Evolutionary conservation across 1,140 invertebrate species (phyloP), one percentile per base, ranked within the genome.

Genomic region (Microplitis mediator): DNA sequence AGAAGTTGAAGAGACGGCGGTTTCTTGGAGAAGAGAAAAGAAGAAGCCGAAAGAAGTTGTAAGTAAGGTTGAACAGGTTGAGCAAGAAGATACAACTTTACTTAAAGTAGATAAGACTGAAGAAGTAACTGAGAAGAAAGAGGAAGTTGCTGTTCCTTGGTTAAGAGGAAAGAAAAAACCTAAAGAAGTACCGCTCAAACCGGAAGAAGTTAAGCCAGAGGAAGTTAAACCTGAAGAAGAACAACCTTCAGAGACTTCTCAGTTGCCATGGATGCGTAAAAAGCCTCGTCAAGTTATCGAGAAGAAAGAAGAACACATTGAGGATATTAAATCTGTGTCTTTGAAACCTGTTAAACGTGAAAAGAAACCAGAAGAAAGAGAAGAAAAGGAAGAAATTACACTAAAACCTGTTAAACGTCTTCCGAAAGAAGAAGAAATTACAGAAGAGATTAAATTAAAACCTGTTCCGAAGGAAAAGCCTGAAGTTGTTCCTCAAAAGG

Each of bases 261-360:
- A 86, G 66, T 81, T 84, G 73, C 85, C 85, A 71, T 76, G 84
- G 78, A 87, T 83, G 82, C 84, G 84, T 83, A 51, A 88, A 83
- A 85, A 76, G 79, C 4, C 23, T 13, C 14, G 6, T 50, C 61
- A 3, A 66, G 71, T 64, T 56, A 54, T 23, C 23, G 23, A 23
- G 23, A 23, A 23, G 23, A 69, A 74, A 50, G 71, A 75, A 31
- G 16, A 70, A 77, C 69, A 68, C 6, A 5, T 70, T 70, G 11
- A 72, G 60, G 62, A 63, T 64, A 66, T 66, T 61, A 60, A 75
- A 32, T 63, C 60, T n/a, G 34, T 52, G 32, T 34, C 31, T 52
- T 14, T 71, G 11, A 50, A 71, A 61, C 39, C 69, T 35, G 32
- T 16, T 73, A 50, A 69, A 31, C 8, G 77, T 62, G 64, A 64